Conservation (phyloP, 2,113 vertebrate species). For the Paedocypris sp. region DNA sequence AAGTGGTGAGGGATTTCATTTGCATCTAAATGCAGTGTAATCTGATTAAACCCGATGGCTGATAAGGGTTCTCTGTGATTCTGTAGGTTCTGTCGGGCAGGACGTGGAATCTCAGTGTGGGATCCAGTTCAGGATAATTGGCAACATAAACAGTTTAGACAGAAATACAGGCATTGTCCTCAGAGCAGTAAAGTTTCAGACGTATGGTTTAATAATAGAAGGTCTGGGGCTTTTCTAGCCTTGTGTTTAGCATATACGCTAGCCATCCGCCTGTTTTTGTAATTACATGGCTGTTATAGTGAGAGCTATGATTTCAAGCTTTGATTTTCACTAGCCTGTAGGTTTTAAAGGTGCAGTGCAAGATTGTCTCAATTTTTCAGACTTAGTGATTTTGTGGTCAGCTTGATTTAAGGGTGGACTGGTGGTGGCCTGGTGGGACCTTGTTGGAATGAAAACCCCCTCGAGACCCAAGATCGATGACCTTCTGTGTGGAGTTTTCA, state of each 20-base stretch:
- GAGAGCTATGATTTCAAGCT: not conserved
- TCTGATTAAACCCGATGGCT: conserved; percentile 46
- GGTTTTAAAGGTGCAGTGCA: too few species aligned
- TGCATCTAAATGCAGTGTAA: conserved; percentile 42
- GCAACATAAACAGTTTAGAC: conserved; percentile 6
- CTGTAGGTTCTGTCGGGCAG: conserved; percentile 38
- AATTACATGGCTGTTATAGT: not conserved
- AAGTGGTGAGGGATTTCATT: conserved; percentile 13
- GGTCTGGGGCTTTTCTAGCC: not conserved
- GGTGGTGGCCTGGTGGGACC: too few species aligned
- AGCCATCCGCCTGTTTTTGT: not conserved
- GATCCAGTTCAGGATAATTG: conserved; percentile 1
- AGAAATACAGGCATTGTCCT: not conserved
- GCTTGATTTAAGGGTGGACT: too few species aligned
- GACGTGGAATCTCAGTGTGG: not conserved
- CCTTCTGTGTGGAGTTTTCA: too few species aligned
- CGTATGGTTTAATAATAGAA: conserved; percentile 19
- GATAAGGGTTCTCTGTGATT: conserved; percentile 42
- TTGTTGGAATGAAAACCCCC: too few species aligned
- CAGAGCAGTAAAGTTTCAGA: conserved; percentile 21
- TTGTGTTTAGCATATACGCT: conserved; percentile 11
- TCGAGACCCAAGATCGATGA: too few species aligned
- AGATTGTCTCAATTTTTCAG: too few species aligned
- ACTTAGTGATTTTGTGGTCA: too few species aligned
- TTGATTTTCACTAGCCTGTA: not conserved